Evolutionary conservation across 2,797 vertebrate genomes (phyloP), one percentile per base, ranked within the genome.

Genomic region (Diplodus puntazzo): DNA sequence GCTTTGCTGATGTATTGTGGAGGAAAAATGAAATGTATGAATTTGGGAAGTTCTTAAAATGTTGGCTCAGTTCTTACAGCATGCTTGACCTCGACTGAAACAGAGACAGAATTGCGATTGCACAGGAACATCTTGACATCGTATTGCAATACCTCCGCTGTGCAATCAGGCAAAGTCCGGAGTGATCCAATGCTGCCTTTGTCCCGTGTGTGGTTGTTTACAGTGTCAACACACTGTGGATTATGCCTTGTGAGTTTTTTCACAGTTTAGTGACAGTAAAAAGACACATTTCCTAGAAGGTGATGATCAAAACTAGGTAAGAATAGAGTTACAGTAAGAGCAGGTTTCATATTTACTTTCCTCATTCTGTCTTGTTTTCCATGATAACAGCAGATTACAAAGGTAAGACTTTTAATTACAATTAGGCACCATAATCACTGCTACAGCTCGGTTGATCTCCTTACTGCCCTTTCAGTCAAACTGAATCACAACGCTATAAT

Each of bases 401-500:
- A 79, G 69, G 59, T 69, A 46, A 57, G 50, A 73, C 73, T 58
- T 76, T 87, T 83, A 86, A 85, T 89, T 84, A 81, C 76, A 82
- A 88, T 89, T 85, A 88, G 58, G 65, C 55, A 54, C 61, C 74
- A 64, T 89, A 82, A 91, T 88, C 77, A 78, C 81, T 23, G 17
- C 79, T 82, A 75, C 76, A 83, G 84, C 82, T 70, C 1, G 75
- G 85, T 79, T 79, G 81, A 84, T 85, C 86, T 67, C 49, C 86
- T 75, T 79, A 54, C 88, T 80, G 49, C 80, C 68, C 78, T 57
- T 81, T 89, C 82, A 87, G 81, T 90, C 83, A 82, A 83, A 88
- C 8, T 17, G 70, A 83, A 88, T 87, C 59, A 62, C 78, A 84
- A 82, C 79, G 58, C 90, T 92, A 77, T 92, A 91, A 93, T 95